Evolutionary conservation across 1,140 invertebrate genomes (phyloP), one percentile per base, ranked within the genome.

Genomic region (Euwallacea similis): DNA sequence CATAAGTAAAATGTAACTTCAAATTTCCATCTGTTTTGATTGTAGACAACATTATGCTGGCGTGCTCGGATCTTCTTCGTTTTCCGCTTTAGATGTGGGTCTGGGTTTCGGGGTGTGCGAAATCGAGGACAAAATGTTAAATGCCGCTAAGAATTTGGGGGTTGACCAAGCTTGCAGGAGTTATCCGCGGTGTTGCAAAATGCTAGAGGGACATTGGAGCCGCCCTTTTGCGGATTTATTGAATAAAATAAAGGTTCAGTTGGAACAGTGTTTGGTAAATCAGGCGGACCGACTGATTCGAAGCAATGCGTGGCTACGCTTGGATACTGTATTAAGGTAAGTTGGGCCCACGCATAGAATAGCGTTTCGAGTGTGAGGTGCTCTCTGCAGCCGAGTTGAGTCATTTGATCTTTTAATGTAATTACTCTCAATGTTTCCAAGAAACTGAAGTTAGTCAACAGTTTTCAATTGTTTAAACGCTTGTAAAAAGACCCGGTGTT

Each of bases 111-210:
- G 89, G 71, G 87, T 90, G 11, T 86, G 86, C 33, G 84, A 87
- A 7, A 77, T 91, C 3, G 89, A 92, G 78, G 87, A 89, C 59
- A 86, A 88, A 67, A 84, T 92, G 55, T 75, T 90, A 13, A 83
- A 86, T 2, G 87, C 89, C 0, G 85, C 89, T 4, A 86, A 87
- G 43, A 82, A 85, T 11, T 77, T 91, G 8, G 85, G 87, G 0
- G 86, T 89, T 0, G 90, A 92, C 74, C 88, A 91, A 79, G 89
- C 90, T 0, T 92, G 90, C 76, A 85, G 86, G 63, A 88, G 88
- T 77, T 90, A 91, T 74, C 83, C 84, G 46, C 81, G 84, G 6
- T 78, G 77, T 53, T 77, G 77, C 66, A 80, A 79, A 68, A 76
- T 78, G 75, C 56, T 80, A 13, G 77, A 80, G 42, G 74, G 77